Conservation (phyloP, 1,140 invertebrate genomes). For the Phortica variegata region DNA sequence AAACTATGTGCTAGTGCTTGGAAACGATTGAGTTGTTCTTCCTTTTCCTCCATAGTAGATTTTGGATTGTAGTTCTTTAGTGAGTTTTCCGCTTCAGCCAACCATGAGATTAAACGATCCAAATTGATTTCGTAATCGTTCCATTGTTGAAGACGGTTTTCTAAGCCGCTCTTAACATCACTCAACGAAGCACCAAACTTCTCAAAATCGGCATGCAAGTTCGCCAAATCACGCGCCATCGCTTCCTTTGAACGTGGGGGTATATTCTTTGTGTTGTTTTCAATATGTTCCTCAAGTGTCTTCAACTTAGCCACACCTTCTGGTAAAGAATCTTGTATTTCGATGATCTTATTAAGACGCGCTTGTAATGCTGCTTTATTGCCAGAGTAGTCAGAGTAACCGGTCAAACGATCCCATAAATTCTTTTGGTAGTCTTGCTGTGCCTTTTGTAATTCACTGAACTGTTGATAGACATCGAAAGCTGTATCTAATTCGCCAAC, state of each 20-base stretch:
- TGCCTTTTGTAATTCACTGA: slow-evolving; percentile 79
- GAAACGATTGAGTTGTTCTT: slow-evolving; percentile 86
- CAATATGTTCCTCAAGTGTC: slow-evolving; percentile 68
- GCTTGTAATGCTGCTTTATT: slow-evolving; percentile 75
- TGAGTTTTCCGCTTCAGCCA: slow-evolving; percentile 81
- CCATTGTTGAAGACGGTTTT: slow-evolving; percentile 88
- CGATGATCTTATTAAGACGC: slow-evolving; percentile 72
- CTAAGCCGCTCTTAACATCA: slow-evolving; percentile 75
- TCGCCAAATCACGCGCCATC: slow-evolving; percentile 75
- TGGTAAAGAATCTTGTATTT: slow-evolving; percentile 73
- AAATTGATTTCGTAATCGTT: slow-evolving; percentile 84
- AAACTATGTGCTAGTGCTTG: slow-evolving; percentile 75
- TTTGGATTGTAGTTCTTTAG: slow-evolving; percentile 85
- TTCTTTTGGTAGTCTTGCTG: slow-evolving; percentile 86
- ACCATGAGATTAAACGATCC: slow-evolving; percentile 78
- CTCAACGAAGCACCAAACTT: slow-evolving; percentile 76
- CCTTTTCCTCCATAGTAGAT: slow-evolving; percentile 85
- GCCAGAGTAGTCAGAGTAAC: slow-evolving; percentile 77
- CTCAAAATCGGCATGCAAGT: slow-evolving; percentile 76
- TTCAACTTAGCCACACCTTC: slow-evolving; percentile 74
- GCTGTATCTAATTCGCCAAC: slow-evolving; percentile 74
- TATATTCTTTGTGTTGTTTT: slow-evolving; percentile 66
- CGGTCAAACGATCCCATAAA: slow-evolving; percentile 77
- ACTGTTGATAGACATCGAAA: slow-evolving; percentile 78
- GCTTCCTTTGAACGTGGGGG: slow-evolving; percentile 75